These are phyloP conservation scores for Myotis brandtii DNA, from an alignment of 2,113 vertebrate species.

Conservation along the genomic window DNA sequence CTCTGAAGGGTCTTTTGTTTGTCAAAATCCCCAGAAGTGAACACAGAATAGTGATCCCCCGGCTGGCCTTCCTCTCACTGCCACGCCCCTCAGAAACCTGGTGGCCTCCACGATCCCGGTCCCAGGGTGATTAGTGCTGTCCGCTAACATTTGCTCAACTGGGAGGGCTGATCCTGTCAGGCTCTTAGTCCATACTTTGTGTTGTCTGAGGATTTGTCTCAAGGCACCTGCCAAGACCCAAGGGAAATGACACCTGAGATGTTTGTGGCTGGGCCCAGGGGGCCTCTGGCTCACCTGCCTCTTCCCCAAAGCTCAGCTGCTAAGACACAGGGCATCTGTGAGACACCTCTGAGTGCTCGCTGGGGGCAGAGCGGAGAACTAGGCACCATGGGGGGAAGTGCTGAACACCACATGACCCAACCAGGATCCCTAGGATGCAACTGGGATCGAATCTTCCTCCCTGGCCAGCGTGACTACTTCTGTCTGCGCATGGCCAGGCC, in stretches of 20 bases:
- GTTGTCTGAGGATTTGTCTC: slow-evolving; percentile 1
- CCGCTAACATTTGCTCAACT: not conserved
- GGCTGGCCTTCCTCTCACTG: not conserved
- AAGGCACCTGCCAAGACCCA: not conserved
- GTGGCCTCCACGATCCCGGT: too few relatives aligned
- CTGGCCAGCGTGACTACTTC: slow-evolving; percentile 27
- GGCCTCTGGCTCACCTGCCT: not conserved
- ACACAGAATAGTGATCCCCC: not conserved
- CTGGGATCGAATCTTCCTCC: not conserved
- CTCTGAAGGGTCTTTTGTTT: not conserved
- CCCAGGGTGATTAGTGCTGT: not conserved
- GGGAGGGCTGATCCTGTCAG: not conserved
- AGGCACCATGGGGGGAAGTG: not conserved
- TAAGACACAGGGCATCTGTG: not conserved
- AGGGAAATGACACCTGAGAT: slow-evolving; percentile 48
- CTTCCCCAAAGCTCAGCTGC: slow-evolving; percentile 54
- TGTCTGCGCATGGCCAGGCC: not conserved
- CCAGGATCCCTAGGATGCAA: not conserved
- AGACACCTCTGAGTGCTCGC: not conserved
- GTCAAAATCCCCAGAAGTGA: not conserved
- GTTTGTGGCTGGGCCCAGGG: not conserved
- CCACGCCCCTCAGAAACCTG: not conserved
- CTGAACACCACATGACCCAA: not conserved
- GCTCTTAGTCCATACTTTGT: not conserved
- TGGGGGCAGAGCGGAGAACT: not conserved